Evolutionary conservation across 1,140 invertebrate genomes (phyloP).

Genomic region (Heliconius congener): DNA sequence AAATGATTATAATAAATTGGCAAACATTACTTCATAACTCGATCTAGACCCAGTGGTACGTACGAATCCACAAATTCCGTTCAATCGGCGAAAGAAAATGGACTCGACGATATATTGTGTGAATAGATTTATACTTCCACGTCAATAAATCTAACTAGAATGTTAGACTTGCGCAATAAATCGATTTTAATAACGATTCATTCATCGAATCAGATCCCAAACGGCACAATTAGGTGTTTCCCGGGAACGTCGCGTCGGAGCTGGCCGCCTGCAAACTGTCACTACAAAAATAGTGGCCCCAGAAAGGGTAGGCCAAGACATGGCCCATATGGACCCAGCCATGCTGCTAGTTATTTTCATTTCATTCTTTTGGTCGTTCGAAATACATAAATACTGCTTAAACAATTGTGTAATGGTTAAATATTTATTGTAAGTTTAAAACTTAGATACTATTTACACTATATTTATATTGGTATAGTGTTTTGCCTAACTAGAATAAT

Average conservation of each 20-base stretch:
- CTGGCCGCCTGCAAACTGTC: conserved; percentile 73
- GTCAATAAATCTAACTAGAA: conserved; percentile 46
- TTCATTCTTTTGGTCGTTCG: conserved; percentile 58
- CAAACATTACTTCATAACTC: neutral
- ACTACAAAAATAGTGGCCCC: conserved; percentile 77
- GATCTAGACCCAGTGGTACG: neutral
- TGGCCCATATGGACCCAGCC: conserved; percentile 69
- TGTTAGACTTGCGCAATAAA: conserved; percentile 44
- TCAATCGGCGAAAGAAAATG: conserved; percentile 34
- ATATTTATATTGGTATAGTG: too few species aligned
- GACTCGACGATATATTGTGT: conserved; percentile 42
- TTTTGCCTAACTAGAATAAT: neutral
- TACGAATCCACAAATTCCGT: conserved; percentile 20
- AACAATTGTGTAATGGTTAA: conserved; percentile 10
- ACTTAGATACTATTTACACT: neutral
- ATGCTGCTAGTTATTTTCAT: conserved; percentile 65
- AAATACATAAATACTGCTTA: conserved; percentile 8
- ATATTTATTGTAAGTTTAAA: conserved; percentile 16
- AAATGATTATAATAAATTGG: neutral
- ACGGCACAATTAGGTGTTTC: conserved; percentile 72
- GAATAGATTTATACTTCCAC: conserved; percentile 44
- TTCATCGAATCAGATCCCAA: conserved; percentile 52
- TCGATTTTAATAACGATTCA: conserved; percentile 59
- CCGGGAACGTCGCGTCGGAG: conserved; percentile 53
- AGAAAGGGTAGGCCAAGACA: conserved; percentile 75